Conservation (phyloP, 2,113 vertebrate species). For the Vulpes ferrilata region DNA sequence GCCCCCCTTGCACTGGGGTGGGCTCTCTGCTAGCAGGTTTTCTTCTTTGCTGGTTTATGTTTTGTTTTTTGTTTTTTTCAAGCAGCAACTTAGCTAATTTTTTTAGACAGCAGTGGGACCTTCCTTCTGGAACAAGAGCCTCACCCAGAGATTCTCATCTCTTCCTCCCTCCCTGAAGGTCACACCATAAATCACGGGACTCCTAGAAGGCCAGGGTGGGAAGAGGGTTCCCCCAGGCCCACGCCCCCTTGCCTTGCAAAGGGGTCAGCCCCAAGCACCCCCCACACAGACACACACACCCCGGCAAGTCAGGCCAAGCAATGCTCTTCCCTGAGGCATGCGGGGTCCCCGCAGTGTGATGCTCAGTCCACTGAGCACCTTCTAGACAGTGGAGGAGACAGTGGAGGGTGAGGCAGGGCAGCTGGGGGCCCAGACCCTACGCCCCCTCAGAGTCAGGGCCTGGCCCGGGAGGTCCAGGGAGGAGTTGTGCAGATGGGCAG, state of each 20-base stretch:
- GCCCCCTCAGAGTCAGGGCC: background rate
- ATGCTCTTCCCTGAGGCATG: background rate
- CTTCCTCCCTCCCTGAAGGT: slow-evolving; percentile 38
- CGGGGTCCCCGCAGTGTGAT: background rate
- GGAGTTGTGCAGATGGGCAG: background rate
- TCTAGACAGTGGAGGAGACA: background rate
- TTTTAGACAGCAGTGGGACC: background rate
- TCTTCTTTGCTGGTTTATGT: background rate
- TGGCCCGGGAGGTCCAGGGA: background rate
- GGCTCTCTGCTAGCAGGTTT: background rate
- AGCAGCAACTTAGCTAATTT: background rate
- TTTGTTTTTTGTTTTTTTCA: background rate
- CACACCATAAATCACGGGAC: background rate
- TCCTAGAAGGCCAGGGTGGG: background rate
- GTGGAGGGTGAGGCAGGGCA: background rate
- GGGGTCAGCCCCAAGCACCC: background rate
- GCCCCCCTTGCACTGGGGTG: background rate
- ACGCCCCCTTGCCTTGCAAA: background rate
- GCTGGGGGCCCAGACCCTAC: background rate
- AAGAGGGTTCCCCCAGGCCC: background rate
- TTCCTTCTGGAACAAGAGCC: slow-evolving; percentile 37
- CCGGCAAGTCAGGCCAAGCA: background rate
- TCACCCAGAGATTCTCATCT: background rate
- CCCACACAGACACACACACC: background rate
- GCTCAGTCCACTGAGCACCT: background rate